Conservation (phyloP, 2,797 vertebrate species). For the Nasua narica region DNA sequence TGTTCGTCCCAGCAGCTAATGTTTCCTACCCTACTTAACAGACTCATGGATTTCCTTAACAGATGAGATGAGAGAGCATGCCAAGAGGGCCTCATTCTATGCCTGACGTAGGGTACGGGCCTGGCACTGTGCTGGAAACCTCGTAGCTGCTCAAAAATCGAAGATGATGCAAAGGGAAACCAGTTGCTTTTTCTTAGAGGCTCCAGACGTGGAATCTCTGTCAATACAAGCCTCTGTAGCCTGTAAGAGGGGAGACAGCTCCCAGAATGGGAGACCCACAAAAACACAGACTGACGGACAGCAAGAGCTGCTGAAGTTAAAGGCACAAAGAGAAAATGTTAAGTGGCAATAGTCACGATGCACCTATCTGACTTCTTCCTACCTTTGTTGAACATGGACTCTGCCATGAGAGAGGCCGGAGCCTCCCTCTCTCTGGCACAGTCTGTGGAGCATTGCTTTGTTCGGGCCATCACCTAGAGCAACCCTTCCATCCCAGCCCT, state of each 20-base stretch:
- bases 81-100: background rate
- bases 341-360: background rate
- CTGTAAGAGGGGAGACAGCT: background rate
- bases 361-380: background rate
- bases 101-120: background rate
- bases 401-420: background rate
- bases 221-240: background rate
- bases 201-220: background rate
- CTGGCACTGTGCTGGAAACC: background rate
- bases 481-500: background rate
- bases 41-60: background rate
- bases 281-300: background rate
- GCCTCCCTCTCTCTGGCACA: background rate
- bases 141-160: background rate
- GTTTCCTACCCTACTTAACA: background rate
- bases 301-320: background rate
- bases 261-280: background rate
- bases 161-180: background rate
- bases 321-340: background rate
- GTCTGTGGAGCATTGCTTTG: background rate
- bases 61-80: background rate
- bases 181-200: background rate
- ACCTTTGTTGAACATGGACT: background rate
- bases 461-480: background rate
- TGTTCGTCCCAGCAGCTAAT: background rate